These are phyloP conservation scores for Sitta carolinensis DNA, from an alignment of 2,797 vertebrate species.

Conservation along the genomic window DNA sequence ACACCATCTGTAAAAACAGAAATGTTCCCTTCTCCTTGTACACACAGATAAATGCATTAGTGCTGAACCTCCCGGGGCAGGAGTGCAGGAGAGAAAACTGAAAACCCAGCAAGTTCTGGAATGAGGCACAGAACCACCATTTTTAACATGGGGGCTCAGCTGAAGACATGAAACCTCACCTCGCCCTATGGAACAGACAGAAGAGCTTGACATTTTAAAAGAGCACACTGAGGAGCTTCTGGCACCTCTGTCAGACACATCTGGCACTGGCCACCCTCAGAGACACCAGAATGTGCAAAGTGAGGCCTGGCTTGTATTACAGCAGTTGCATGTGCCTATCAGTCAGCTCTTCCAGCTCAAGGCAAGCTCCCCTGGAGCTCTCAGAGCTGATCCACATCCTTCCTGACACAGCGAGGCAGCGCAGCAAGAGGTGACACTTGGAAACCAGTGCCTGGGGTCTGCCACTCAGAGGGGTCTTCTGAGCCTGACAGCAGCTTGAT, in stretches of 20 bases:
- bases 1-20: slow-evolving; percentile 67
- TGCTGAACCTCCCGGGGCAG: neutral
- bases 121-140: neutral
- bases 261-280: slow-evolving; percentile 10
- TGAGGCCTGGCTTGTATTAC: neutral
- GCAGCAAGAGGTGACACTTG: neutral
- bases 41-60: slow-evolving; percentile 52
- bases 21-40: slow-evolving; percentile 54
- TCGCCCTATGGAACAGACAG: neutral
- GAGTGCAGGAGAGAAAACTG: neutral
- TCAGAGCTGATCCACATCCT: neutral
- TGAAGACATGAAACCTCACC: neutral
- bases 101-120: neutral
- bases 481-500: neutral
- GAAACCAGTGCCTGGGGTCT: neutral
- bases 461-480: neutral
- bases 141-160: neutral
- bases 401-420: neutral
- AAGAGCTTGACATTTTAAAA: slow-evolving; percentile 4
- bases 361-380: neutral
- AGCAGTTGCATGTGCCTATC: neutral
- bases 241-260: neutral
- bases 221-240: neutral
- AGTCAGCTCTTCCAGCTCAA: neutral
- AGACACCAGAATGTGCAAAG: neutral